Evolutionary conservation across 1,140 invertebrate genomes (phyloP).

Genomic region (Sitobion miscanthi): DNA sequence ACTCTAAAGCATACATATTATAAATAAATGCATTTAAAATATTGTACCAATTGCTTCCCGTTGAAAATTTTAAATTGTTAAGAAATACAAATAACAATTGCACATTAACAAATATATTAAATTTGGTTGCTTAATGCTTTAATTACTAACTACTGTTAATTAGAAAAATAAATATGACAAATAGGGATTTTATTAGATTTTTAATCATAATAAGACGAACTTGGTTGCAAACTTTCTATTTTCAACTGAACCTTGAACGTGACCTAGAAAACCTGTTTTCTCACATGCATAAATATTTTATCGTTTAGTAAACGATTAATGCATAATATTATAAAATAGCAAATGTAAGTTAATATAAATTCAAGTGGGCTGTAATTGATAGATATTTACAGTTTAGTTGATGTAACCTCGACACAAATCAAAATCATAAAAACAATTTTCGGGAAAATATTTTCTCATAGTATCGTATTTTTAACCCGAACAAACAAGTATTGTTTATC

Average conservation of each 20-base stretch:
- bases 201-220: background rate
- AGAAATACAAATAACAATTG: background rate
- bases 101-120: background rate
- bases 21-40: background rate
- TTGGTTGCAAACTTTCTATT: constrained; percentile 36
- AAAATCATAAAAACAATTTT: background rate
- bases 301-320: constrained; percentile 7
- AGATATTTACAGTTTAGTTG: background rate
- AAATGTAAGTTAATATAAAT: background rate
- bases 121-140: background rate
- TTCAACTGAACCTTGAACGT: constrained; percentile 28
- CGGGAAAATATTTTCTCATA: constrained; percentile 13
- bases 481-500: background rate
- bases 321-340: constrained; percentile 23
- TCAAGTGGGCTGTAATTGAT: background rate
- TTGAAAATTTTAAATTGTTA: background rate
- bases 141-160: background rate
- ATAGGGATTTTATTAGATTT: background rate
- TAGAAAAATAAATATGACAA: background rate
- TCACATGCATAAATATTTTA: background rate
- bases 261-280: constrained; percentile 40
- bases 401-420: constrained; percentile 30
- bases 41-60: background rate
- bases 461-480: background rate
- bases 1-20: background rate